Percentiles rank a stretch among this genome's conserved stretches.
These are phyloP conservation scores for Poecilus cupreus DNA, from an alignment of 2,888 invertebrate genomes.

Conservation along the genomic window DNA sequence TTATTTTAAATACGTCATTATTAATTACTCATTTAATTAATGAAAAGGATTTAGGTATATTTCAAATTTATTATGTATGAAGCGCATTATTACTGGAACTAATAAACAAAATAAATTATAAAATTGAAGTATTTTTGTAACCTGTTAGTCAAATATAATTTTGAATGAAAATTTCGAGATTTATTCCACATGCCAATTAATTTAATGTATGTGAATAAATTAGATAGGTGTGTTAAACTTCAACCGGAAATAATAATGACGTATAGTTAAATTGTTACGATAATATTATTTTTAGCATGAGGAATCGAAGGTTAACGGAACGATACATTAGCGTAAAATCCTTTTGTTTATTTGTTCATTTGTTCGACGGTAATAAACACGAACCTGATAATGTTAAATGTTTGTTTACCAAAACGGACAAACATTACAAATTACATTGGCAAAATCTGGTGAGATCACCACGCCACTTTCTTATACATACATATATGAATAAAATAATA, in stretches of 20 bases:
- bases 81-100: too few relatives aligned
- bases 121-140: too few relatives aligned
- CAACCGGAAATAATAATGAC: constrained; percentile 11
- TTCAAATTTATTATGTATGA: too few relatives aligned
- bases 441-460: too few relatives aligned
- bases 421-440: not conserved
- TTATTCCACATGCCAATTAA: not conserved
- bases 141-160: not conserved
- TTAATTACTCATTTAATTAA: not conserved
- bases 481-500: too few relatives aligned
- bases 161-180: too few relatives aligned
- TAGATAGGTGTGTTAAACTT: not conserved
- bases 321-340: not conserved
- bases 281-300: constrained; percentile 27
- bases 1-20: not conserved
- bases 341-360: constrained; percentile 10
- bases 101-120: too few relatives aligned
- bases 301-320: constrained; percentile 4
- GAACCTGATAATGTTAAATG: not conserved
- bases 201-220: constrained; percentile 14
- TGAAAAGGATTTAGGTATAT: constrained; percentile 1
- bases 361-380: constrained; percentile 5
- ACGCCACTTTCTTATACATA: too few relatives aligned
- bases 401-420: not conserved
- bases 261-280: constrained; percentile 10